Evolutionary conservation across 2,888 invertebrate species (phyloP), one percentile per base, ranked within the genome.

Genomic region (Yponomeuta sedellus): DNA sequence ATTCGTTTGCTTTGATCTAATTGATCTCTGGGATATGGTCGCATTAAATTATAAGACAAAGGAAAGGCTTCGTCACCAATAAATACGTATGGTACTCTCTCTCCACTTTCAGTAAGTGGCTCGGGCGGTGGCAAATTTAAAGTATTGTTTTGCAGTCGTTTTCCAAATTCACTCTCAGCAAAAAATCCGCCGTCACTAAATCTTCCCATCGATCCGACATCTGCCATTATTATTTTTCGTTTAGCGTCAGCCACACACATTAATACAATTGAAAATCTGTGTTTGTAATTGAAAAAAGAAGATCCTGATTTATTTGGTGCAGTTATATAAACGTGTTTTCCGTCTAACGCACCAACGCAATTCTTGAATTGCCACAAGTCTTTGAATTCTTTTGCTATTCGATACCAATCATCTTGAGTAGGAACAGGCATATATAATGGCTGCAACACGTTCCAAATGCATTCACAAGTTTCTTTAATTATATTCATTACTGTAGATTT

Each of bases 1-100:
- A 59, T 71, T 56, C 67, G 67, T 69, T 70, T 71, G 67, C 68
- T 57, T 25, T 61, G 12, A 68, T 71, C 62, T 68, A 69, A 66
- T 20, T 65, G 25, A 61, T 70, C 69, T 10, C 69, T 68, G 44
- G 72, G 71, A 66, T 72, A 73, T 70, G 71, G 71, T 59, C 72
- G 52, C 71, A 73, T 71, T 52, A 74, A 69, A 25, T 72, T 71
- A 63, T 25, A 12, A 67, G 67, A 68, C 64, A 72, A 70, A 64
- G 71, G 70, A 34, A 70, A 70, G 64, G 69, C 70, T 62, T 69
- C 68, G 34, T 70, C 69, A 52, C 70, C 69, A 62, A 71, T 71
- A 64, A 73, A 71, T 28, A 71, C 73, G 66, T 68, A 73, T 10
- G 71, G 69, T 68, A 70, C 58, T 57, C 66, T 66, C 65, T 67